Base-by-base conservation (phyloP, 2,888 invertebrate species). In the Xestoiulus laeticollis region DNA sequence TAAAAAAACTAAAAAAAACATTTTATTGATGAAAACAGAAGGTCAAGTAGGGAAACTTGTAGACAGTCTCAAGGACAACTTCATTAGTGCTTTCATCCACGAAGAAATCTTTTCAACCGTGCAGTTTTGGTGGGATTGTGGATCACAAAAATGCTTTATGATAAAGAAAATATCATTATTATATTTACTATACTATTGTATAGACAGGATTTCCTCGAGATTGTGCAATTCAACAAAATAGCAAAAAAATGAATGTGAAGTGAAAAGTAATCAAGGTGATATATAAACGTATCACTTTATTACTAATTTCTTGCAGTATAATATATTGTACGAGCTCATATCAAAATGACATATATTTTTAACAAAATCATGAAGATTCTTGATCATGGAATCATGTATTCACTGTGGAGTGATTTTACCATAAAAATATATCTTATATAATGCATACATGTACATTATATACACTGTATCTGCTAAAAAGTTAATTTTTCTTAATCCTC, bases 41-140 rank as follows among this genome's bases (percentile, higher is more conserved):
- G 78, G 78, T 14, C 78, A 78, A 30, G 30, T 78, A 10, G 26
- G 12, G 26, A 30, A 78, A 30, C 30, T 16, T 30, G 78, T 78
- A 4, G 38, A 48, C 12, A 68, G 78, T 32, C 30, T 78, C 78
- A 78, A 78, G 78, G 78, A 78, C 78, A 32, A 16, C 26, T 78
- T 30, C 78, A 78, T 78, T 30, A 78, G 26, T 30, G 30, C 78
- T 78, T 78, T 78, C 78, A 78, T 78, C 30, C 78, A 78, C 14
- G 30, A 78, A 78, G 30, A 30, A 78, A 78, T 30, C 78, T 30
- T 30, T 30, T 30, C 78, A 78, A 78, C 78, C 78, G 26, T 78
- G 78, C 4, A 78, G 30, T 78, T 78, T 78, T 32, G 12, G 30
- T 78, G 78, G 30, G 5, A 4, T 78, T 78, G 78, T 78, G 78